Evolutionary conservation across 2,888 invertebrate genomes (phyloP).

Genomic region (Trachelus tabidus): DNA sequence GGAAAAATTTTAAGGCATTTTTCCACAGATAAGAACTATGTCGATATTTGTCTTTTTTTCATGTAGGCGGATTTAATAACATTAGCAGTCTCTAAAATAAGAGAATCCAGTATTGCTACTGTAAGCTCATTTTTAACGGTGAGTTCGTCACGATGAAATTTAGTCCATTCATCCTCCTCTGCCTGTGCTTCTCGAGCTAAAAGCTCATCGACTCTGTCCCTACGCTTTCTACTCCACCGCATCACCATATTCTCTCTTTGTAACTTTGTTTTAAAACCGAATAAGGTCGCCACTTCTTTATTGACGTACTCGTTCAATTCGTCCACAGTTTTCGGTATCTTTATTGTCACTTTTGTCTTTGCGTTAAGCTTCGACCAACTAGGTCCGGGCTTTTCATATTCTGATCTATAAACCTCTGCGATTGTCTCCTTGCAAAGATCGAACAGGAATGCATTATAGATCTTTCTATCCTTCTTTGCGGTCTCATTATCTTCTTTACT

Average conservation of each 20-base stretch:
- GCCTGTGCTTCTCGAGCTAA: slow-evolving; percentile 77
- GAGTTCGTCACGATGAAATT: slow-evolving; percentile 78
- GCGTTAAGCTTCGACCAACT: slow-evolving; percentile 69
- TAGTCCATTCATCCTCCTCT: slow-evolving; percentile 80
- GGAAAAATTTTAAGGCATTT: too few species aligned
- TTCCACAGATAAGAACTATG: too few species aligned
- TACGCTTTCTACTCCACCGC: slow-evolving; percentile 74
- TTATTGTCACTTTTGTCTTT: slow-evolving; percentile 64
- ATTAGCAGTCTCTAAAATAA: slow-evolving; percentile 56
- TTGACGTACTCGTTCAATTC: slow-evolving; percentile 68
- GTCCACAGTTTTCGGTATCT: slow-evolving; percentile 66
- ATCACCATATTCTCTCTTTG: slow-evolving; percentile 71
- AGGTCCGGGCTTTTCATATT: slow-evolving; percentile 65
- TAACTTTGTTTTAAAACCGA: slow-evolving; percentile 68
- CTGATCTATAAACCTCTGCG: slow-evolving; percentile 67
- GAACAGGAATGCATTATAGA: slow-evolving; percentile 72
- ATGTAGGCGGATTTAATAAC: slow-evolving; percentile 56
- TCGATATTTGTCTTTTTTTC: slow-evolving; percentile 53
- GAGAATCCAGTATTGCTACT: slow-evolving; percentile 56
- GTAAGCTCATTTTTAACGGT: slow-evolving; percentile 74
- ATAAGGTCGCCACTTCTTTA: slow-evolving; percentile 68
- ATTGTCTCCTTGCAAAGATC: slow-evolving; percentile 74
- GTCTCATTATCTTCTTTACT: slow-evolving; percentile 52
- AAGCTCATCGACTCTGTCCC: slow-evolving; percentile 79
- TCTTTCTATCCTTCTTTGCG: slow-evolving; percentile 51